phyloP scores from a whole-genome alignment of 2,888 invertebrate species.

The Erpobdella octoculata region DNA sequence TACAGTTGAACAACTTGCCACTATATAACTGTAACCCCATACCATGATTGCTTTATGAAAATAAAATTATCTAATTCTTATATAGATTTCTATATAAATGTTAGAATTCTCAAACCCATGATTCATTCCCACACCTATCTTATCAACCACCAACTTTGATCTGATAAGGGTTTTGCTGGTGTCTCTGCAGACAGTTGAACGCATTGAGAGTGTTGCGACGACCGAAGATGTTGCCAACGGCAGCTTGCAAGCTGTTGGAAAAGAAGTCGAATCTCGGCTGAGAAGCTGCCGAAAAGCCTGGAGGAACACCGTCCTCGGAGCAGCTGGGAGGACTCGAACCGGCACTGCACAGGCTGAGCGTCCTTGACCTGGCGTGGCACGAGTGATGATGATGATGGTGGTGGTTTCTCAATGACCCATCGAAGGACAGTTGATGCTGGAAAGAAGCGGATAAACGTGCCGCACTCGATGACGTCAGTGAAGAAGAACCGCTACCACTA shows the following conservation, averaged over 20 bases:
- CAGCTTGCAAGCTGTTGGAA: slow-evolving; percentile 37
- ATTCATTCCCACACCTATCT: too few species aligned
- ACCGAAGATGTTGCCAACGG: slow-evolving; percentile 65
- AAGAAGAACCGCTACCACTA: slow-evolving; percentile 68
- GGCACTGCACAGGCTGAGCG: slow-evolving; percentile 50
- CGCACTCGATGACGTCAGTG: slow-evolving; percentile 2
- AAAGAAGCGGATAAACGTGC: slow-evolving; percentile 48
- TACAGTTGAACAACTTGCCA: too few species aligned
- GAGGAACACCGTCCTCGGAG: slow-evolving; percentile 50
- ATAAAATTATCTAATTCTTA: too few species aligned
- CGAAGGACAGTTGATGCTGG: slow-evolving; percentile 42
- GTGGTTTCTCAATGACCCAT: slow-evolving; percentile 40
- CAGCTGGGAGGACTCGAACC: slow-evolving; percentile 56
- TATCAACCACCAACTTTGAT: slow-evolving; percentile 71
- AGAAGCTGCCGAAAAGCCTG: neutral
- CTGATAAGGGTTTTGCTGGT: slow-evolving; percentile 96
- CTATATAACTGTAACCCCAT: too few species aligned
- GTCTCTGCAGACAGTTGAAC: slow-evolving; percentile 66
- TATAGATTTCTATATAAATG: too few species aligned
- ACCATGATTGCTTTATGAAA: too few species aligned
- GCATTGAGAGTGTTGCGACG: slow-evolving; percentile 90
- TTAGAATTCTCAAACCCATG: too few species aligned
- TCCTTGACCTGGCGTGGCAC: slow-evolving; percentile 60
- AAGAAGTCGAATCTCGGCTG: slow-evolving; percentile 35
- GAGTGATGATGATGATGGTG: slow-evolving; percentile 38